Percentiles rank a stretch among this genome's conserved stretches.
Conservation (phyloP, 2,888 invertebrate species). For the Trypoxylon attenuatum region DNA sequence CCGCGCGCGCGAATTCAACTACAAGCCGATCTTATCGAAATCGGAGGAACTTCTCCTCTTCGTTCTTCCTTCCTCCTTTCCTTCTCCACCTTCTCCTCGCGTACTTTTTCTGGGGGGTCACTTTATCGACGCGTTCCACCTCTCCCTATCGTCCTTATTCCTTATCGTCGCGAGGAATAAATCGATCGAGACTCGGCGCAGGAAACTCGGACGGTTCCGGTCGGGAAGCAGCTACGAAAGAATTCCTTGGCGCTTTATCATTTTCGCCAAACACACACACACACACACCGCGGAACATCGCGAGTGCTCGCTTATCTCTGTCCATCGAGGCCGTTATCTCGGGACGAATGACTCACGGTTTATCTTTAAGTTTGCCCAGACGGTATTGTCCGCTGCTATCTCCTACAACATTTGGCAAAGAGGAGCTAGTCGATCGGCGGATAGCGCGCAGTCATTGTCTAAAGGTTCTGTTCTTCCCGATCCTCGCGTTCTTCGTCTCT, state of each 20-base stretch:
- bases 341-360: conserved; percentile 37
- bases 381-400: conserved; percentile 46
- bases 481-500: conserved; percentile 6
- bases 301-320: conserved; percentile 17
- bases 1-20: too few species aligned
- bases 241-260: too few species aligned
- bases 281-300: background rate
- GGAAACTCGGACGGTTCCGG: background rate
- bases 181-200: background rate
- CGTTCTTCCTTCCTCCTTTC: too few species aligned
- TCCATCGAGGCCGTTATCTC: conserved; percentile 29
- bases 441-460: conserved; percentile 43
- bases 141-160: background rate
- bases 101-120: background rate
- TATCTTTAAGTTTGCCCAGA: conserved; percentile 44
- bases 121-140: background rate
- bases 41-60: too few species aligned
- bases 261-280: background rate
- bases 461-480: conserved; percentile 20
- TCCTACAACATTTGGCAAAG: conserved; percentile 34
- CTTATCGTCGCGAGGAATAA: background rate
- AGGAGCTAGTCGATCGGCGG: conserved; percentile 43
- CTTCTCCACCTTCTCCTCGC: background rate
- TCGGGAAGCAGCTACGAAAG: too few species aligned
- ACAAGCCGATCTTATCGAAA: background rate